A percentile compares a stretch with the other conserved stretches of the same genome.
These are phyloP conservation scores for Epizoanthus scotinus DNA, from an alignment of 92 coral and sea anemone genomes.

Conservation along the genomic window DNA sequence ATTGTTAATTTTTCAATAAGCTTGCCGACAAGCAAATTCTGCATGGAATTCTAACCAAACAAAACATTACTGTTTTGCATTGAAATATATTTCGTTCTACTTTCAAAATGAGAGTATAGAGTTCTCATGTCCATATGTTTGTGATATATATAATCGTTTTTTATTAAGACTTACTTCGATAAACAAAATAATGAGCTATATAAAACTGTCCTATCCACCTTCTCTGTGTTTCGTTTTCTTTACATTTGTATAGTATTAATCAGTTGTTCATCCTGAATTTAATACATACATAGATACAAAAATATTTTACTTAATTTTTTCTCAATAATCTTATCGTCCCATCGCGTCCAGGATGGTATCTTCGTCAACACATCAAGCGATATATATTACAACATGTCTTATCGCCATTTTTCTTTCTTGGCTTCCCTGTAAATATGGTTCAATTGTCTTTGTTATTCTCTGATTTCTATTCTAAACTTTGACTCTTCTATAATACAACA, in stretches of 20 bases:
- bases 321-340: background rate
- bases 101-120: no score
- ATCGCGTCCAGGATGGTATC: background rate
- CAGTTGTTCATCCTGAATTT: background rate
- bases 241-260: background rate
- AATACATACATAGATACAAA: slow-evolving; percentile 16
- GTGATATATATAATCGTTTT: background rate
- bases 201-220: background rate
- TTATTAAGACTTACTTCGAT: background rate
- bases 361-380: background rate
- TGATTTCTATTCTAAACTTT: background rate
- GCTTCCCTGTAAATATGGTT: background rate
- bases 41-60: no score
- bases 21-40: slow-evolving; percentile 4
- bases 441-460: background rate
- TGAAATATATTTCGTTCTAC: no score
- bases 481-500: background rate
- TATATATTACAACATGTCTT: no score
- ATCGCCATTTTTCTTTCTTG: background rate
- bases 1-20: slow-evolving; percentile 22
- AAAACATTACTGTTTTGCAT: no score
- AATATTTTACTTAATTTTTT: background rate
- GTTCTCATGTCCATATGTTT: background rate
- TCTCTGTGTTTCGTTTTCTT: background rate
- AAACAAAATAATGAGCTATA: background rate